Evolutionary conservation across 2,888 invertebrate species (phyloP), one percentile per base, ranked within the genome.

Genomic region (Rhorus exstirpatorius): DNA sequence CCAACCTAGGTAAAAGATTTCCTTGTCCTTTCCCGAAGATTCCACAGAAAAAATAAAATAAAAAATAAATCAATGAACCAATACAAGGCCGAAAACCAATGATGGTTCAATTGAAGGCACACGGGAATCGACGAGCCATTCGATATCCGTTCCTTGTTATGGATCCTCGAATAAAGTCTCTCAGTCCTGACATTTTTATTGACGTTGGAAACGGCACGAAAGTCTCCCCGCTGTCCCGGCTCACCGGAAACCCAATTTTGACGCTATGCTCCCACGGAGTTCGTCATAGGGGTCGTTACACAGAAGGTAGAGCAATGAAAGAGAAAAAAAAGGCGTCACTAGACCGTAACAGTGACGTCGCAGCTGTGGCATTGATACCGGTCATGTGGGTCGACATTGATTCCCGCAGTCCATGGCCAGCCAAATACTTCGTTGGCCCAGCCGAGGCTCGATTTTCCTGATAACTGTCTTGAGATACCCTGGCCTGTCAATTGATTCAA

Each of bases 1-100:
- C 41, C 53, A 41, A 51, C 60, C 17, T 68, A 65, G 41, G n/a
- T 10, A 68, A 14, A 68, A 10, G 8, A 55, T 44, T 61, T 14
- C 35, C 49, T 12, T 17, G 72, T 21, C 3, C 24, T n/a, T 58
- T 46, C 10, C 35, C 3, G 14, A 44, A 35, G 67, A 58, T 67
- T 35, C 46, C 24, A 24, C 19, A 44, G 44, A 31, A 31, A 44
- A 70, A 41, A 70, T 10, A 19, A 3, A 24, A n/a, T 12, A 53
- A 21, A 12, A 24, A 24, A 53, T 19, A n/a, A n/a, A n/a, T n/a
- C n/a, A 1, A 0, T 24, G 51, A 19, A 51, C 31, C 31, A 19
- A 24, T 21, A n/a, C 1, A 12, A 2, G 53, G n/a, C 10, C 4
- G 12, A n/a, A n/a, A 3, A 8, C 10, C 6, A 38, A 38, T 10